Base-by-base conservation (phyloP, 2,797 vertebrate genomes). In the Accipiter badius region DNA sequence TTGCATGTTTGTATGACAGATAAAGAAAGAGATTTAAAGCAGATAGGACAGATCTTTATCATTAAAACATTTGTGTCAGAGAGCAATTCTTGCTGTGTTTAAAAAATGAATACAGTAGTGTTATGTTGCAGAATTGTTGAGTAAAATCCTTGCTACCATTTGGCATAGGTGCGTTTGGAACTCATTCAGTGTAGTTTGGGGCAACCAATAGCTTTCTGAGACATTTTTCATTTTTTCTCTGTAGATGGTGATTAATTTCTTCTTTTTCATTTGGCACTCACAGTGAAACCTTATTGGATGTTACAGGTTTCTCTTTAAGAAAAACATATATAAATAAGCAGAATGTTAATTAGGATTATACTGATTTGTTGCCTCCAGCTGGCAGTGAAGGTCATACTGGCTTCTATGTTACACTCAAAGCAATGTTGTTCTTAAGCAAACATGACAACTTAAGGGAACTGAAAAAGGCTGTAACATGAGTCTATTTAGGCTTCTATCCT, bases 251-350 rank as follows among this genome's bases (percentile, higher is more conserved):
- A 65, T 84, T 83, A 3, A 33, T 90, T 82, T 96, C 46, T 92
- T 85, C 39, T 42, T 82, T 69, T 95, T 66, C 28, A 42, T 83
- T 88, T 73, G 71, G 49, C 17, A 29, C 15, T 78, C 11, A 1
- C 46, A 82, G 29, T 82, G 71, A 90, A 90, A 70, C 26, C 26
- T 67, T 59, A 35, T 16, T 90, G 71, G 59, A 73, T 74, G 20
- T 73, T 89, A 73, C 66, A 66, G 22, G 25, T 85, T 92, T 82
- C 85, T 87, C 44, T 93, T 83, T 89, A 92, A 85, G 95, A 87
- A 81, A 62, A 93, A 66, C 37, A 44, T 72, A 52, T 54, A 70
- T 79, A 93, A 87, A 89, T 82, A 67, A 93, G 71, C 58, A 87
- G 74, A 89, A 85, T 87, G 52, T 52, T 96, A 87, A 80, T 94